phyloP scores from a whole-genome alignment of 2,113 vertebrate genomes.

The Dasyurus viverrinus region DNA sequence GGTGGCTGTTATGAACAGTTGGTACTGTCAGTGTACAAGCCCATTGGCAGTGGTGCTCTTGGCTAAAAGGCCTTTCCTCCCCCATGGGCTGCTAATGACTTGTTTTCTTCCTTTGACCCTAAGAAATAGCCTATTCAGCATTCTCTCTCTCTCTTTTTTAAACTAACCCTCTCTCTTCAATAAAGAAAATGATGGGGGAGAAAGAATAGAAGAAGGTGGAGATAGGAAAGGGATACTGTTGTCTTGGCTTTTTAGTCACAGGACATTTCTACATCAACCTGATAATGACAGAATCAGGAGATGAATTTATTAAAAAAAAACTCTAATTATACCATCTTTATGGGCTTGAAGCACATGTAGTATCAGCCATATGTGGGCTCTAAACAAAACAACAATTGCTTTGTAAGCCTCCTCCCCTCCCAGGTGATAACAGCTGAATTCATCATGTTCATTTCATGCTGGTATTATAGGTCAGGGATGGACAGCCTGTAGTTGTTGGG shows the following conservation, averaged over 20 bases:
- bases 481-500: not conserved
- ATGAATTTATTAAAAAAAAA: slow-evolving; percentile 77
- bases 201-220: not conserved
- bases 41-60: slow-evolving; percentile 16
- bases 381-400: slow-evolving; percentile 64
- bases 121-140: not conserved
- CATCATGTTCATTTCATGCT: not conserved
- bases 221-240: slow-evolving; percentile 68
- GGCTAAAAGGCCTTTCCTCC: slow-evolving; percentile 56
- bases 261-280: slow-evolving; percentile 78
- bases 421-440: not conserved
- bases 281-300: slow-evolving; percentile 77
- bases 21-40: not conserved
- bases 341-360: slow-evolving; percentile 67
- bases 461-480: not conserved
- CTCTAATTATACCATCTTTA: slow-evolving; percentile 80
- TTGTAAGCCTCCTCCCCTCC: slow-evolving; percentile 49
- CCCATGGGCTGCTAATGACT: slow-evolving; percentile 57
- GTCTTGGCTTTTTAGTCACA: slow-evolving; percentile 54
- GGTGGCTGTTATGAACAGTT: slow-evolving; percentile 1
- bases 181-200: not conserved
- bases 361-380: slow-evolving; percentile 74
- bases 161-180: not conserved
- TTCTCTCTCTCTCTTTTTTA: no score
- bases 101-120: slow-evolving; percentile 29